Base-by-base conservation (phyloP, 2,113 vertebrate species). In the Aphelocoma coerulescens region DNA sequence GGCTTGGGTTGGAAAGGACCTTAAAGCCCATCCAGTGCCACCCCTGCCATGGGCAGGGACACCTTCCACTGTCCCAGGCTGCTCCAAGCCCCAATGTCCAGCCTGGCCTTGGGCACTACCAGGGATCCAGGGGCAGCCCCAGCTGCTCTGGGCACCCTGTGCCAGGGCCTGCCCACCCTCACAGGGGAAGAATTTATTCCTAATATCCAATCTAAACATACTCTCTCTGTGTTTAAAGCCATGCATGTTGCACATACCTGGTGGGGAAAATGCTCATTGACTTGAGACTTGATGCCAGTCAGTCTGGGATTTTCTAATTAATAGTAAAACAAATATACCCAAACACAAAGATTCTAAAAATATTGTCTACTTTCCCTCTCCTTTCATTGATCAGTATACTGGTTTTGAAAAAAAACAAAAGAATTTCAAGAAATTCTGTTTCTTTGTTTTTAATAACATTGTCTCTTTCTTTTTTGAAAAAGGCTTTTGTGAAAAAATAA, bases 11-110 rank as follows among this genome's bases (percentile, higher is more conserved):
- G 32, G 17, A 51, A 63, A 1, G 16, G 21, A 27, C 9, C 30
- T 48, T 9, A 48, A 76, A 57, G 1, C 15, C 1, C 39, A 48
- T 1, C 13, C 16, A 15, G 2, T 6, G 0, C 30, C 24, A 32
- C 28, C 16, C 46, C 13, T 1, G 7, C 48, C n/a, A 5, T 35
- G 33, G 19, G 5, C 71, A 83, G 62, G 48, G 48, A 35, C 71
- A 13, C 17, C 55, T 76, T 0, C 30, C 57, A 28, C 57, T 55
- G 33, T 11, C 12, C 79, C 71, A 62, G 62, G 71, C 11, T 35
- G 30, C 63, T 62, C 55, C 66, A 2, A 73, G 28, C 23, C 61
- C 77, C 61, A 75, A 0, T 9, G 19, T 15, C 71, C 78, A 62
- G 0, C 14, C 48, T 83, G 88, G 62, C 48, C 55, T 90, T 69